Base-by-base conservation (phyloP, 2,888 invertebrate species). In the Eristalis intricaria region DNA sequence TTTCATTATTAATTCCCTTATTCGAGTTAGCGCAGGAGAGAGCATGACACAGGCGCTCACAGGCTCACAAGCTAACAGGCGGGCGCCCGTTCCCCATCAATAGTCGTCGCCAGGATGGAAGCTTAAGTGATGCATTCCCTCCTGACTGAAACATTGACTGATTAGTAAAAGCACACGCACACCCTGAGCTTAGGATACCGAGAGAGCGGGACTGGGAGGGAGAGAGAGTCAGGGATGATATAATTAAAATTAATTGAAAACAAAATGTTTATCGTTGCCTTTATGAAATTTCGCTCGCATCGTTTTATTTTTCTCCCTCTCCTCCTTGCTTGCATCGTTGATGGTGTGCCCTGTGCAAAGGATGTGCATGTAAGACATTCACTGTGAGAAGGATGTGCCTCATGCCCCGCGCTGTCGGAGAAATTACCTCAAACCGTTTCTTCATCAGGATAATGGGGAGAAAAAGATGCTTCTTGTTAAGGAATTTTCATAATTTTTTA, bases 241-340 rank as follows among this genome's bases (percentile, higher is more conserved):
- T 77, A 69, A 77, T 77, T 60, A 68, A 77, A 77, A 68, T 50
- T 68, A 77, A 77, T 68, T 68, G 35, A 77, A 77, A 69, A 69
- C 50, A 69, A 69, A 77, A 77, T 77, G 58, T 40, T 76, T 58
- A 76, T 76, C 75, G 66, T 68, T 66, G 60, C 40, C 38, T 38
- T 70, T 68, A 50, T 50, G 50, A 19, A 50, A 60, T 60, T 60
- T 60, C 26, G 13, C 19, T 35, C 11, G 11, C 38, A 35, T 26
- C 58, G 58, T 26, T 40, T 22, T 60, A n/a, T 1, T 0, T 32
- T 50, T 19, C 15, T 60, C 13, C 4, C 29, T 29, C 32, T 32
- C 32, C 32, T 32, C 32, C 32, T 23, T 13, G 26, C 26, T 7
- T 64, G 74, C 63, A 64, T 74, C 74, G 19, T 63, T 64, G 63